These are phyloP conservation scores for Lasaia peninsularis DNA, from an alignment of 1,140 invertebrate species.

Conservation along the genomic window DNA sequence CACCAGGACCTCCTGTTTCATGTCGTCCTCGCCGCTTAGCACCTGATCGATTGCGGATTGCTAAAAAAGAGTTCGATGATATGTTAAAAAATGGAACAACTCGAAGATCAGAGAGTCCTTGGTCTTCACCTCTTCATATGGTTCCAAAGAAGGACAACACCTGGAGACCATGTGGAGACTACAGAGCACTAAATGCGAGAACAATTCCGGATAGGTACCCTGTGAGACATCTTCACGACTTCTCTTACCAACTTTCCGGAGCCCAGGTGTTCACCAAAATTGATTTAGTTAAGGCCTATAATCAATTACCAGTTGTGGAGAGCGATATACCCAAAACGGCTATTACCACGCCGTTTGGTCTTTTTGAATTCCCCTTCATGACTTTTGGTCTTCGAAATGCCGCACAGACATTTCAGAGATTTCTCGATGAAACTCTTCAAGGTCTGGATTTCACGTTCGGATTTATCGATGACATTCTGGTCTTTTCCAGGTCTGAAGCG, in stretches of 20 bases:
- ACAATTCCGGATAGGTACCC: conserved; percentile 1
- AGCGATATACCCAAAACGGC: not conserved
- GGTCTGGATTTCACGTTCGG: conserved; percentile 40
- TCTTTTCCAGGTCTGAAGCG: conserved; percentile 38
- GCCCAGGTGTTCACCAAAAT: not conserved
- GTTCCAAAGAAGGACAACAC: conserved; percentile 7
- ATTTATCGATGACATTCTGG: conserved; percentile 78
- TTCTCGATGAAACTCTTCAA: conserved; percentile 3
- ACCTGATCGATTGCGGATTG: not conserved
- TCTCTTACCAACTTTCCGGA: not conserved
- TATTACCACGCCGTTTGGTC: too few relatives aligned
- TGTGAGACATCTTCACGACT: conserved; percentile 5
- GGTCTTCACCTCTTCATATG: not conserved
- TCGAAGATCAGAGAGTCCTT: not conserved
- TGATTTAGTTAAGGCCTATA: conserved; percentile 5
- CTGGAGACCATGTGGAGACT: conserved; percentile 5
- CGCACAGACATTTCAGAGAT: conserved; percentile 21
- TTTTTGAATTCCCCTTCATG: too few relatives aligned
- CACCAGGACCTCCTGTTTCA: conserved; percentile 12
- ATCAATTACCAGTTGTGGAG: not conserved
- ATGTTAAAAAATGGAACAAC: not conserved
- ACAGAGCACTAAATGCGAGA: not conserved
- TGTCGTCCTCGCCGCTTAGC: conserved; percentile 1
- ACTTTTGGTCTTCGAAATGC: not conserved
- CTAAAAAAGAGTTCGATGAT: too few relatives aligned